Evolutionary conservation across 1,140 invertebrate genomes (phyloP).

Genomic region (Drosophila neocordata): DNA sequence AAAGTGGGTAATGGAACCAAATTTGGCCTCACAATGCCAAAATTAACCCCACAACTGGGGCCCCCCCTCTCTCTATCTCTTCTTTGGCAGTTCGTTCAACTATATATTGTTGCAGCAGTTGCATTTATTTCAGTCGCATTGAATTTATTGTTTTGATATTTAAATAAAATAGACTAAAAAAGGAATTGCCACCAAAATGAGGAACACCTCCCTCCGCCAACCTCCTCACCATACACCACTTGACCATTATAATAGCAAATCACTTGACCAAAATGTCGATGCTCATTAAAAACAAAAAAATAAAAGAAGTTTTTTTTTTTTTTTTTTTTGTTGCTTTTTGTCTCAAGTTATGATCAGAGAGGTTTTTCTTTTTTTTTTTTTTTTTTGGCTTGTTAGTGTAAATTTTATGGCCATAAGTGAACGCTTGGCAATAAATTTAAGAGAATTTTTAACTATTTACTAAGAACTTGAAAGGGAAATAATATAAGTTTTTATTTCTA

Average conservation of each 20-base stretch:
- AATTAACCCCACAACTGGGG: conserved; percentile 62
- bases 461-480: too few species aligned
- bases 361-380: conserved; percentile 29
- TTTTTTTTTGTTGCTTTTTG: conserved; percentile 26
- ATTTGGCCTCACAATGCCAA: conserved; percentile 67
- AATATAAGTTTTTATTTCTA: too few species aligned
- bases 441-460: too few species aligned
- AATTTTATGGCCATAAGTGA: neutral
- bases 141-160: conserved; percentile 66
- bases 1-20: conserved; percentile 45
- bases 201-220: neutral
- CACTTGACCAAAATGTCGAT: conserved; percentile 35
- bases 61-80: conserved; percentile 18
- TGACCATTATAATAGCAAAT: conserved; percentile 34
- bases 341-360: conserved; percentile 54
- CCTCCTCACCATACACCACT: conserved; percentile 35
- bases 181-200: conserved; percentile 37
- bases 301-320: conserved; percentile 50
- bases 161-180: conserved; percentile 72
- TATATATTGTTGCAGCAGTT: conserved; percentile 53
- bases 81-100: too few species aligned
- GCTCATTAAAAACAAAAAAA: conserved; percentile 74
- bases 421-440: neutral
- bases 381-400: conserved; percentile 32
- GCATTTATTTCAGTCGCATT: conserved; percentile 41